Percentiles rank a stretch among this genome's conserved stretches.
Evolutionary conservation across 2,888 invertebrate species (phyloP).

Genomic region (Apeira syringaria): DNA sequence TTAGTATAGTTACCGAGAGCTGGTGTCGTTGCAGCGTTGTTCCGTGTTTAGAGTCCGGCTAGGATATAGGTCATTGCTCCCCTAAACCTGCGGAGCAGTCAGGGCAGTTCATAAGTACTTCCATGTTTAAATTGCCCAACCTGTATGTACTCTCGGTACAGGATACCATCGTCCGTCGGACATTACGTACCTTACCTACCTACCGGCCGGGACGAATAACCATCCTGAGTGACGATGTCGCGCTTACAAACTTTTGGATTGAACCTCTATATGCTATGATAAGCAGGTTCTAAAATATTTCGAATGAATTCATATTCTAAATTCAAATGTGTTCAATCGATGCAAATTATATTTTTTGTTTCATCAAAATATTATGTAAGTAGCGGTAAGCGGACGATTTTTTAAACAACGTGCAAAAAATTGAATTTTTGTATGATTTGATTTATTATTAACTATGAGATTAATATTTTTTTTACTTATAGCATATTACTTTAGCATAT

Average conservation of each 20-base stretch:
- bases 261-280: constrained; percentile 20
- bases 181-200: constrained; percentile 52
- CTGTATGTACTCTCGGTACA: constrained; percentile 78
- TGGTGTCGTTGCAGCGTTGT: constrained; percentile 62
- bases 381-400: too few relatives aligned
- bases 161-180: constrained; percentile 60
- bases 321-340: too few relatives aligned
- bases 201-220: constrained; percentile 49
- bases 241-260: constrained; percentile 48
- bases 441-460: too few relatives aligned
- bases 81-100: constrained; percentile 80
- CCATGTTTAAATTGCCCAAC: constrained; percentile 80
- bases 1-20: constrained; percentile 58
- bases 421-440: too few relatives aligned
- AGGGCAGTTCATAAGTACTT: constrained; percentile 78
- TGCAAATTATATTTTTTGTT: too few relatives aligned
- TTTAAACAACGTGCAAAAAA: too few relatives aligned
- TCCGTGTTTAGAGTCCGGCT: constrained; percentile 54
- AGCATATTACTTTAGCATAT: too few relatives aligned
- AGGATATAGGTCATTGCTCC: constrained; percentile 84
- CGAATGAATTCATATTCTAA: constrained; percentile 14
- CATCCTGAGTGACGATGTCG: constrained; percentile 56
- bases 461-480: too few relatives aligned
- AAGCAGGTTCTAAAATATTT: constrained; percentile 11
- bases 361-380: too few relatives aligned